Percentiles rank a stretch among this genome's conserved stretches.
These are phyloP conservation scores for Molorchus minor DNA, from an alignment of 2,888 invertebrate genomes.

Conservation along the genomic window DNA sequence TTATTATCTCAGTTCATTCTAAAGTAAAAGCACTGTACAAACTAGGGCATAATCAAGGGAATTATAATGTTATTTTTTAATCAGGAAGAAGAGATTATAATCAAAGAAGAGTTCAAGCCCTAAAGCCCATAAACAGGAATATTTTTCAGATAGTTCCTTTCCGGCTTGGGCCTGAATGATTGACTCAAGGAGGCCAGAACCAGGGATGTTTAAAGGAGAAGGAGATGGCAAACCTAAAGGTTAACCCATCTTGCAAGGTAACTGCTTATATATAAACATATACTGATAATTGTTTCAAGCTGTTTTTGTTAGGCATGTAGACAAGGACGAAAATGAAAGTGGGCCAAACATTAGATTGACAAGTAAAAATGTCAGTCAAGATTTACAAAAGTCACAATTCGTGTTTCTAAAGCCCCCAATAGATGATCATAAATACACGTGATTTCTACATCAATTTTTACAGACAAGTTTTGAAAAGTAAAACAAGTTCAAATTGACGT, in stretches of 20 bases:
- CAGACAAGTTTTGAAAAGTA: no score
- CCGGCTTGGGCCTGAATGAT: constrained; percentile 76
- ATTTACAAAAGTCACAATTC: not conserved
- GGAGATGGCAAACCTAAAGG: constrained; percentile 62
- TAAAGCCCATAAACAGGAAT: constrained; percentile 67
- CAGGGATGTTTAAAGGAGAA: constrained; percentile 81
- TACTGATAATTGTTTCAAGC: no score
- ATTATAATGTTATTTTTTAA: constrained; percentile 4
- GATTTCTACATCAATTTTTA: no score
- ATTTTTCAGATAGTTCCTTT: constrained; percentile 84
- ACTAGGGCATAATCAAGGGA: no score
- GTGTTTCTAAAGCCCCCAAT: not conserved
- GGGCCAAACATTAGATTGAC: no score
- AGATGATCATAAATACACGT: no score
- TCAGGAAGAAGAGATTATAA: constrained; percentile 52
- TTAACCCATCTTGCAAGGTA: constrained; percentile 67
- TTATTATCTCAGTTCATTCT: no score
- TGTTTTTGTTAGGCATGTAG: no score
- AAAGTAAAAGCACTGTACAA: no score
- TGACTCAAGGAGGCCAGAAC: constrained; percentile 87
- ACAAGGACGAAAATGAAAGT: no score
- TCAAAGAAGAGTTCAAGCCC: constrained; percentile 52
- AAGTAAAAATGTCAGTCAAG: constrained; percentile 26
- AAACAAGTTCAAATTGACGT: no score
- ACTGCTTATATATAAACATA: no score